Base-by-base conservation (phyloP, 2,797 vertebrate genomes). In the Neoniphon sammara region DNA sequence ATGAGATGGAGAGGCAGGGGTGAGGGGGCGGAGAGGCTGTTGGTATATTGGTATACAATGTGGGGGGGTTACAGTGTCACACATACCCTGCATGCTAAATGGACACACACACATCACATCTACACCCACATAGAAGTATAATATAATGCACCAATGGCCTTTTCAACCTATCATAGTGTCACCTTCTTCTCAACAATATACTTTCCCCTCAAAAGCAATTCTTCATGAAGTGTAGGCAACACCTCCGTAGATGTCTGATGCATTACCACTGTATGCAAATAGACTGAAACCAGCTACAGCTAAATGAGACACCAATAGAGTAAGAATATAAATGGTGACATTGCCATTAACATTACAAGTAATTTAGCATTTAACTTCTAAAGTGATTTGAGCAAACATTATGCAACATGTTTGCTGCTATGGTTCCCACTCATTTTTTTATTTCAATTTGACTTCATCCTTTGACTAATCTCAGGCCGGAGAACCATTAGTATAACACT, bases 1-100 rank as follows among this genome's bases (percentile, higher is more conserved):
- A 87, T 78, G 59, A 55, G 39, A 75, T 61, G 14, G 39, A 47
- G 65, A 66, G 72, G 65, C 59, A 59, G 23, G 7, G 50, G 36
- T 56, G 70, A 0, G 23, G 31, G 62, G 59, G 55, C 53, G 20
- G 56, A 15, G 30, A 23, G 17, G 67, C 34, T 68, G 57, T 21
- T 70, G 25, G 73, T 62, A 55, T 46, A 46, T 39, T 49, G 7
- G 30, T 79, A 58, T 53, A 54, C n/a, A 67, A 27, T 20, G 57
- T 20, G 14, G 21, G 49, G 7, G 44, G 58, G 47, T n/a, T 31
- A 73, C 7, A 66, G 42, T 60, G 64, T 67, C 25, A 74, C 25
- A 47, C 46, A 1, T 21, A 42, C 25, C 18, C 30, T 34, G 11
- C 46, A 21, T 2, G 36, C 10, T 12, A 39, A 34, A 75, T 55